Evolutionary conservation across 2,113 vertebrate genomes (phyloP), one percentile per base, ranked within the genome.

Genomic region (Microcebus tavaratra): DNA sequence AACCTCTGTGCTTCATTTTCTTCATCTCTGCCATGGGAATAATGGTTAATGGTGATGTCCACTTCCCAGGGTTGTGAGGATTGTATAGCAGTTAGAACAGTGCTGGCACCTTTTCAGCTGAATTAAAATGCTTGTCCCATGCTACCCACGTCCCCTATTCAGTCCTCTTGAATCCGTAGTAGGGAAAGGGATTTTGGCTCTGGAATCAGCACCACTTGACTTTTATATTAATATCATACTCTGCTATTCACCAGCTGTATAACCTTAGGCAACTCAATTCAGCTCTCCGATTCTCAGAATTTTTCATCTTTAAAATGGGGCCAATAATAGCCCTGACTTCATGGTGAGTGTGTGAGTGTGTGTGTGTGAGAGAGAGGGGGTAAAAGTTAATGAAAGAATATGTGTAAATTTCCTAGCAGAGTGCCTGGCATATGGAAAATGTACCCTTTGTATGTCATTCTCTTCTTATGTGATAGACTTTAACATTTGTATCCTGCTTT

Each of bases 401-500:
- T 14, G 45, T 6, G 14, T 42, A 27, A 85, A 50, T 6, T 36
- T 88, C 14, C 17, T 59, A 72, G 70, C 9, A n/a, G 36, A 34
- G 7, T 45, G 4, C 3, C 27, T 94, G 70, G 21, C 55, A 53
- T 94, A 68, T 91, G 55, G 91, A 53, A 92, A 61, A 1, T 57
- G 31, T 94, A 83, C 5, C 13, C 79, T 96, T 83, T 80, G 36
- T 18, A 34, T 55, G 72, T 18, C 39, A 50, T 50, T 1, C 4
- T 93, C 6, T 55, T 48, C 29, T 86, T 91, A 6, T 68, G n/a
- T 73, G 72, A 96, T 31, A 34, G 63, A 76, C 25, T 95, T 90
- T 59, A 67, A 34, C 76, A 68, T 96, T 92, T 84, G 65, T 90
- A 36, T 13, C 17, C 53, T 75, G 55, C 61, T 94, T 73, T 96